Base-by-base conservation (phyloP, 2,888 invertebrate genomes). In the Agrochola macilenta region DNA sequence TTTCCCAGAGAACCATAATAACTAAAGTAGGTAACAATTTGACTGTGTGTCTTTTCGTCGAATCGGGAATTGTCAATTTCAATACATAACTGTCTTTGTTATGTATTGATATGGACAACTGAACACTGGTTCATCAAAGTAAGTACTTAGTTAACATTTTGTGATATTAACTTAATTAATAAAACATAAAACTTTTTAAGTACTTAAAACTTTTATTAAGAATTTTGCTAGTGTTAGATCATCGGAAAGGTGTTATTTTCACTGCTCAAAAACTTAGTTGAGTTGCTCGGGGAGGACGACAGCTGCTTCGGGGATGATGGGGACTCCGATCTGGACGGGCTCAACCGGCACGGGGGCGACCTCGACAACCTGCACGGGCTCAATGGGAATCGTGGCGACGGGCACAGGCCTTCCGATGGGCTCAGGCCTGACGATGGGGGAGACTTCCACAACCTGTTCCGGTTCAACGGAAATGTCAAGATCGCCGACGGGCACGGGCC, bases 281-380 rank as follows among this genome's bases (percentile, higher is more conserved):
- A 90, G 90, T 9, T 77, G 69, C 14, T 88, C 90, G 68, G 90
- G 90, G 72, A 90, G 90, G 54, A 81, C 65, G 74, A 90, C 83
- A 9, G 83, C 90, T 75, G 90, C 85, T 9, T 75, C 52, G 63
- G 90, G 87, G 68, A 89, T 17, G 77, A 85, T 43, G 78, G 89
- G 87, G 60, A 82, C 79, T 3, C 80, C 90, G 70, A 89, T 79
- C 79, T 85, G 52, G 46, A 88, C 87, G 84, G 87, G 87, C 78
- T 86, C 90, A 0, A 83, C 86, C n/a, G 82, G 74, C 66, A 87
- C 83, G 60, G 88, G 88, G 14, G 71, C 72, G 30, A 77, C 73
- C 30, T 78, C 78, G 20, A 65, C 26, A 23, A 82, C 69, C 52
- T 79, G 65, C 4, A 83, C 65, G 69, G 81, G 81, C 39, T 69